Evolutionary conservation across 2,113 vertebrate species (phyloP).

Genomic region (Struthio camelus): DNA sequence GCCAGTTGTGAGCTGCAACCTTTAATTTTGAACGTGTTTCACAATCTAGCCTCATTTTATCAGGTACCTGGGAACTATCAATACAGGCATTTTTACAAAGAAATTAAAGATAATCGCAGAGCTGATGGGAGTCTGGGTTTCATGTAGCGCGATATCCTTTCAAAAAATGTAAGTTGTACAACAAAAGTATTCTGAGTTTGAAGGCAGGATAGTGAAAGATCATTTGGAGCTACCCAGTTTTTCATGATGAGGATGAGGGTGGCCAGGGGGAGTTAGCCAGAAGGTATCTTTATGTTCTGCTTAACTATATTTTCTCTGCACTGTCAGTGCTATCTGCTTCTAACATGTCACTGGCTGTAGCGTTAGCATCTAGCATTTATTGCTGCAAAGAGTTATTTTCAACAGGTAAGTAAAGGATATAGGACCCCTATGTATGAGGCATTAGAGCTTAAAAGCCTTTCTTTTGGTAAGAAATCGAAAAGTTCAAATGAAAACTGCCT

Average conservation of each 20-base stretch:
- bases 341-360: background rate
- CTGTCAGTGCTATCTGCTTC: background rate
- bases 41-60: background rate
- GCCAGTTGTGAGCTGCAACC: background rate
- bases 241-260: background rate
- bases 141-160: fast-evolving
- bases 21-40: background rate
- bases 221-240: fast-evolving
- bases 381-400: background rate
- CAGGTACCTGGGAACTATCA: background rate
- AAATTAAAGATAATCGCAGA: background rate
- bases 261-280: background rate
- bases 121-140: background rate
- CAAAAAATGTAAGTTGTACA: background rate
- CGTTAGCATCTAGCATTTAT: background rate
- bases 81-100: background rate
- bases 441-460: background rate
- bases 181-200: background rate
- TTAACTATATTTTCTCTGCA: background rate
- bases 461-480: background rate
- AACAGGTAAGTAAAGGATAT: background rate
- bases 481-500: background rate
- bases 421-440: fast-evolving
- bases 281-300: background rate
- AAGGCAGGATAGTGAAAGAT: background rate